phyloP scores from a whole-genome alignment of 2,113 vertebrate genomes.

The Thryonomys swinderianus region DNA sequence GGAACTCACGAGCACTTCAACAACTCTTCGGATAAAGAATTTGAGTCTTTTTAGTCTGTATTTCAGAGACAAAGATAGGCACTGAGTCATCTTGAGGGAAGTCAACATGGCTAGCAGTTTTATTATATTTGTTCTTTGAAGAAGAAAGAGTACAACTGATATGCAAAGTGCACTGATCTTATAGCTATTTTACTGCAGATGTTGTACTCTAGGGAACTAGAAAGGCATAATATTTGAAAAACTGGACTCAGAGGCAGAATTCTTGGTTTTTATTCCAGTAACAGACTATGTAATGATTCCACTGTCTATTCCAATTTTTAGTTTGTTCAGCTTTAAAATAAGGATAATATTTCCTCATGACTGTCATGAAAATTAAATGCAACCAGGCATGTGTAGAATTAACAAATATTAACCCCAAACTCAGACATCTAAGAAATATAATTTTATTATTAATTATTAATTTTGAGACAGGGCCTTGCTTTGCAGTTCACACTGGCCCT shows the following conservation, averaged over 20 bases:
- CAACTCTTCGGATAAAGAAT: neutral
- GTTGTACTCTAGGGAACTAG: neutral
- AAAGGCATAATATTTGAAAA: neutral
- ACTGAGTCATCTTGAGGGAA: neutral
- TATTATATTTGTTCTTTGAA: constrained; percentile 22
- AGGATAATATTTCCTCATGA: neutral
- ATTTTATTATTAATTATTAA: neutral
- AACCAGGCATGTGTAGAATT: neutral
- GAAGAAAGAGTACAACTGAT: neutral
- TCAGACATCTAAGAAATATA: neutral
- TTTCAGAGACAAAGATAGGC: neutral
- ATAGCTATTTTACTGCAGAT: neutral
- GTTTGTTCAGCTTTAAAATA: neutral
- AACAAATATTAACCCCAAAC: neutral
- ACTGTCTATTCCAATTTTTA: neutral
- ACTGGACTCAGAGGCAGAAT: neutral
- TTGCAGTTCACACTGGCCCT: no score
- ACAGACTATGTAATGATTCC: neutral
- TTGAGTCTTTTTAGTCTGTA: neutral
- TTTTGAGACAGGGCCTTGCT: no score
- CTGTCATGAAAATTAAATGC: neutral
- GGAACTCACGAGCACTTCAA: neutral
- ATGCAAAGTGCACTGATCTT: neutral
- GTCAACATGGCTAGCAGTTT: neutral
- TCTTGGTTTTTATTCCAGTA: neutral